Conservation (phyloP, 2,113 vertebrate genomes). For the Heterotilapia buettikoferi region DNA sequence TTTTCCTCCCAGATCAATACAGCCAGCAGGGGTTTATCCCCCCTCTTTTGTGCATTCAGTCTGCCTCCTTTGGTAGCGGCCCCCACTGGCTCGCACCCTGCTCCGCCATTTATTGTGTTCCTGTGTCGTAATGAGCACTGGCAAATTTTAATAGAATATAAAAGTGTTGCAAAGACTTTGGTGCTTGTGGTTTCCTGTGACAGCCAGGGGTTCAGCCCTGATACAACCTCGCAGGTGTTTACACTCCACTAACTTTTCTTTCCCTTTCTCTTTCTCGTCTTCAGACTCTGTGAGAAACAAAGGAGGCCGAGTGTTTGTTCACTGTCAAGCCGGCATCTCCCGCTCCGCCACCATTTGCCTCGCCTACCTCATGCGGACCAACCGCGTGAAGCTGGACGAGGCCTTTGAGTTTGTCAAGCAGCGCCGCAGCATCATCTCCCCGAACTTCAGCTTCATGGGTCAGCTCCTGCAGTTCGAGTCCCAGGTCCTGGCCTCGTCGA, state of each 20-base stretch:
- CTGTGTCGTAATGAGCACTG: slow-evolving; percentile 61
- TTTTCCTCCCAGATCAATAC: slow-evolving; percentile 71
- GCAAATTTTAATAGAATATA: slow-evolving; percentile 54
- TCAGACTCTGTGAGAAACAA: slow-evolving; percentile 90
- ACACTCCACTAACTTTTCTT: slow-evolving; percentile 35
- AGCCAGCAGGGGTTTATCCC: slow-evolving; percentile 49
- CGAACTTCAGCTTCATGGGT: slow-evolving; percentile 99
- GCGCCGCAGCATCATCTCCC: slow-evolving; percentile 95
- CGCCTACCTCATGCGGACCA: slow-evolving; percentile 97
- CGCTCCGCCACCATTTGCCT: slow-evolving; percentile 97
- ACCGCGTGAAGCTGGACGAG: slow-evolving; percentile 94
- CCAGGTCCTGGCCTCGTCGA: slow-evolving; percentile 90
- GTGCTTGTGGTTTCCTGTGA: slow-evolving; percentile 13
- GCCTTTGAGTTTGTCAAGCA: slow-evolving; percentile 99
- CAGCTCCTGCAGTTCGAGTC: slow-evolving; percentile 97
- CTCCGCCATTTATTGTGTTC: slow-evolving; percentile 53
- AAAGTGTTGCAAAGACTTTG: slow-evolving; percentile 28
- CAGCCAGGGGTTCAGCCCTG: neutral
- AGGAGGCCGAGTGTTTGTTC: slow-evolving; percentile 93
- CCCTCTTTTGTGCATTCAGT: slow-evolving; percentile 57
- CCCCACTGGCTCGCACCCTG: slow-evolving; percentile 44
- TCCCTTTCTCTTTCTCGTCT: neutral
- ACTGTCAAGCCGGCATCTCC: slow-evolving; percentile 97
- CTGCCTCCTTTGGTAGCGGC: slow-evolving; percentile 43
- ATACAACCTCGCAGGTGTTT: neutral